Evolutionary conservation across 2,888 invertebrate species (phyloP), one percentile per base, ranked within the genome.

Genomic region (Synergus laeviventris): DNA sequence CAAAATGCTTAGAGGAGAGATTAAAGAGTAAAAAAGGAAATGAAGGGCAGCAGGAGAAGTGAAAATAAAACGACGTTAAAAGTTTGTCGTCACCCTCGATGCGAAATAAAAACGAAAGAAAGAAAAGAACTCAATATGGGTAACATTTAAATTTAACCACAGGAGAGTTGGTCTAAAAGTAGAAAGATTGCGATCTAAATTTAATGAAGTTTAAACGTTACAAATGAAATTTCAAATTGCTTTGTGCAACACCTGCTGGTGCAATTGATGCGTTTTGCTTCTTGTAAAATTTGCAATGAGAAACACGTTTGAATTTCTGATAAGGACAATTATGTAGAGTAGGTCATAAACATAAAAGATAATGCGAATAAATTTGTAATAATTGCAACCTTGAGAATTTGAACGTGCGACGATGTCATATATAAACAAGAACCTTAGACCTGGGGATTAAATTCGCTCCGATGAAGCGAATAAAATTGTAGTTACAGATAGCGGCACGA

Each of bases 391-490:
- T 24, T 59, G 21, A 24, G 21, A 24, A 21, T 24, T 24, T 24
- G 21, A 59, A 24, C 56, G 56, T 59, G 12, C 14, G 5, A 5
- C 56, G 56, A 59, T 59, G 56, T 59, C 56, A 59, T 59, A 31
- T 31, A 31, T 31, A 31, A 31, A 31, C 4, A 59, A 59, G 56
- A 59, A 59, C 56, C 56, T 59, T 18, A 18, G 11, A 18, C 56
- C 21, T 59, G 56, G 21, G 24, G 24, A 59, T 59, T 59, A 24
- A 59, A 24, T 21, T 59, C 56, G 56, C 21, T 59, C 56, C 11
- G 21, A 64, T 64, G 42, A 42, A 64, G 64, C 64, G 64, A 64
- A 64, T 64, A 39, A 64, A 39, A 64, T 24, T 59, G 56, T 18
- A 11, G 12, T 42, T 42, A 42, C 1, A 64, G 56, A 56, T 21